Evolutionary conservation across 2,797 vertebrate species (phyloP).

Genomic region (Delichon dasypus): DNA sequence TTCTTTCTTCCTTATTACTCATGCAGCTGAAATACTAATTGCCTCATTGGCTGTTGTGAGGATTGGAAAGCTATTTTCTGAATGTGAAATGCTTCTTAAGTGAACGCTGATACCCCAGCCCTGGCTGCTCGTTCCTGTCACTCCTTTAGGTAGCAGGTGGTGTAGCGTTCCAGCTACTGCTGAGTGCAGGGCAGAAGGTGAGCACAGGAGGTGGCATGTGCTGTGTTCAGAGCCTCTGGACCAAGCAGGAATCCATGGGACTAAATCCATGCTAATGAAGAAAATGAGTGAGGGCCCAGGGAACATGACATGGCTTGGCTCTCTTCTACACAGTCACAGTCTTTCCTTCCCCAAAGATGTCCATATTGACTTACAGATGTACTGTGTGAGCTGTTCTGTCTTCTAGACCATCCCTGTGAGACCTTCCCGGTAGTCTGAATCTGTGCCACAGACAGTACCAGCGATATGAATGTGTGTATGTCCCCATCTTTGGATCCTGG

Average conservation of each 20-base stretch:
- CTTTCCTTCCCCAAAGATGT: neutral
- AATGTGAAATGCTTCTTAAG: neutral
- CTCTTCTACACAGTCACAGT: rapidly evolving
- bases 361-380: rapidly evolving
- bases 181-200: neutral
- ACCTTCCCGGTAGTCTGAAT: neutral
- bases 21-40: neutral
- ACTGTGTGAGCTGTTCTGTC: neutral
- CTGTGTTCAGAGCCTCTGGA: neutral
- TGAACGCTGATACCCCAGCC: neutral
- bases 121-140: neutral
- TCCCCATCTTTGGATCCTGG: neutral
- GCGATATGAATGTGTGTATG: neutral
- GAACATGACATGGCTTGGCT: neutral
- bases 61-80: neutral
- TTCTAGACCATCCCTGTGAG: neutral
- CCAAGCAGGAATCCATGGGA: neutral
- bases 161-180: neutral
- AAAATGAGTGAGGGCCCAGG: neutral
- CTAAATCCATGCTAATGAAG: neutral
- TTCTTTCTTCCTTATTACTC: neutral
- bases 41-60: neutral
- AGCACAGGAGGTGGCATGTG: rapidly evolving
- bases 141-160: neutral
- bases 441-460: neutral